Conservation (phyloP, 2,113 vertebrate genomes). For the Todiramphus chloris region DNA sequence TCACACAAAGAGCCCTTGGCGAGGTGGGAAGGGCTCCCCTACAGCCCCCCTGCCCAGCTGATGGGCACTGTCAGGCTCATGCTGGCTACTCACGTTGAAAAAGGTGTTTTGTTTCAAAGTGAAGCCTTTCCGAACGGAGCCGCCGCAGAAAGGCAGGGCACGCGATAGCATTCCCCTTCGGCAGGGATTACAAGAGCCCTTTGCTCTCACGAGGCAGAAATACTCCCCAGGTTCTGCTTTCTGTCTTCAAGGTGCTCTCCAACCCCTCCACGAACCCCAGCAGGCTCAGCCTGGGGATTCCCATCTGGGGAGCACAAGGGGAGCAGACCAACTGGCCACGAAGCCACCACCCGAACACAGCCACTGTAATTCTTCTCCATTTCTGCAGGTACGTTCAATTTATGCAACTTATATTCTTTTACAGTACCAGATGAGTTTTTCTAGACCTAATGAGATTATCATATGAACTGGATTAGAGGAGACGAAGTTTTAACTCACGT, state of each 20-base stretch:
- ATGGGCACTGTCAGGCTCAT: not conserved
- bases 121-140: rapidly evolving
- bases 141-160: not conserved
- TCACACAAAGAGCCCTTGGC: not conserved
- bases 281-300: not conserved
- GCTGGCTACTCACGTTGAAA: not conserved
- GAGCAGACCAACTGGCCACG: not conserved
- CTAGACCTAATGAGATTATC: not conserved
- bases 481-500: not conserved
- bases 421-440: not conserved
- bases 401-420: not conserved
- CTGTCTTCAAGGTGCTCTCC: not conserved
- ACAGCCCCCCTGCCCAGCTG: not conserved
- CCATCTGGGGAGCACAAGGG: not conserved
- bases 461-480: not conserved
- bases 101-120: not conserved
- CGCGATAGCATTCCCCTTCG: rapidly evolving
- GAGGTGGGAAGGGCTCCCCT: not conserved
- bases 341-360: not conserved
- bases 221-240: not conserved
- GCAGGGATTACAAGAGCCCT: not conserved
- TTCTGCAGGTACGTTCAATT: not conserved
- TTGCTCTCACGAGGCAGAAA: not conserved
- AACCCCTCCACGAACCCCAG: rapidly evolving
- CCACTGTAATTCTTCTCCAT: not conserved